These are phyloP conservation scores for Argyresthia goedartella DNA, from an alignment of 2,888 invertebrate genomes.

Conservation along the genomic window DNA sequence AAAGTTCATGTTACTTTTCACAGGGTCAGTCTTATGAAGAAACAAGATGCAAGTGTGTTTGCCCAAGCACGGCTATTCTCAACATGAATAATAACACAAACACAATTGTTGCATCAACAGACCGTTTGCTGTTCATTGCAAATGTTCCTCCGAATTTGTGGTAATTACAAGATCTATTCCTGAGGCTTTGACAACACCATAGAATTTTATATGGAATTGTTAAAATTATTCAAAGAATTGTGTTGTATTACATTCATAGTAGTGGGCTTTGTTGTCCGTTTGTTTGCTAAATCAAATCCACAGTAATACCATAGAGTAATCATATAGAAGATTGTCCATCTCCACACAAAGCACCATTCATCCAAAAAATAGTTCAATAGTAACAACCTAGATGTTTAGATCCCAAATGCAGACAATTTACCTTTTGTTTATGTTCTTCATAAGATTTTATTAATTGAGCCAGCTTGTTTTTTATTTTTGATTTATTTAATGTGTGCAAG, in stretches of 20 bases:
- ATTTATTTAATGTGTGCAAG: no score
- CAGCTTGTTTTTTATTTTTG: no score
- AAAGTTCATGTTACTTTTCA: no score
- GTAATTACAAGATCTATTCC: conserved; percentile 42
- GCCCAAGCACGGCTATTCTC: conserved; percentile 83
- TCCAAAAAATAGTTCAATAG: no score
- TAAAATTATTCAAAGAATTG: background rate
- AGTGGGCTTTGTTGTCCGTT: background rate
- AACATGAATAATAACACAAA: conserved; percentile 63
- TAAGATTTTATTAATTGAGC: no score
- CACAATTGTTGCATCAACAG: conserved; percentile 53
- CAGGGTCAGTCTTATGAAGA: conserved; percentile 81
- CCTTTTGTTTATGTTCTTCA: no score
- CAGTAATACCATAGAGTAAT: background rate
- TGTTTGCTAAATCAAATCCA: background rate
- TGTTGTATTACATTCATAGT: background rate
- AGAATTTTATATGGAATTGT: background rate
- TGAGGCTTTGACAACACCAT: background rate
- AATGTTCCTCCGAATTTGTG: conserved; percentile 87
- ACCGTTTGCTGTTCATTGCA: conserved; percentile 80
- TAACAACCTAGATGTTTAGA: no score
- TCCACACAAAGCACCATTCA: no score
- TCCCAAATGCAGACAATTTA: no score
- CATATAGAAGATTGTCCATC: background rate
- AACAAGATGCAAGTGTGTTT: conserved; percentile 88